Conservation (phyloP, 2,113 vertebrate genomes). For the Oceanites oceanicus region DNA sequence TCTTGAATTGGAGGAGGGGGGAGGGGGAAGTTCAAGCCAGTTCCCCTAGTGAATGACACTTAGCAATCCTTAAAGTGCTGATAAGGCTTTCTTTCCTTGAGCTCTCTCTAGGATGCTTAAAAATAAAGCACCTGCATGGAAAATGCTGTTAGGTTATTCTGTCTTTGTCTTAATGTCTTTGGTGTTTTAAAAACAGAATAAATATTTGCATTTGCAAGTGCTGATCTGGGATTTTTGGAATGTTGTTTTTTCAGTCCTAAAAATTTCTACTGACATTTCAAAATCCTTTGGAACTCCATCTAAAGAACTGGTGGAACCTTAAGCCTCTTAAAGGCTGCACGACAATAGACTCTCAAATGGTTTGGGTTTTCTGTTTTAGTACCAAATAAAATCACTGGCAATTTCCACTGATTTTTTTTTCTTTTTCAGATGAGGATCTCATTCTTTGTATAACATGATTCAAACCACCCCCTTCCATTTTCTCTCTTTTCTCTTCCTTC, state of each 20-base stretch:
- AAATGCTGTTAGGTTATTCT: neutral
- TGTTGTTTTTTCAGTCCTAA: neutral
- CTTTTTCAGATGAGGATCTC: neutral
- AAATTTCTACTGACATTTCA: neutral
- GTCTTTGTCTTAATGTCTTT: neutral
- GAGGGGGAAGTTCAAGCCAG: neutral
- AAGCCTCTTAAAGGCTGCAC: neutral
- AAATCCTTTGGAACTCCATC: conserved; percentile 9
- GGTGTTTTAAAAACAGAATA: conserved; percentile 3
- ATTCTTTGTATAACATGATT: neutral
- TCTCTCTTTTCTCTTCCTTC: neutral
- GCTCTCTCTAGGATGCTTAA: conserved; percentile 8
- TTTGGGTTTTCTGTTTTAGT: neutral
- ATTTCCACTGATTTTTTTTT: neutral
- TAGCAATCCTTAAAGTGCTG: conserved; percentile 58
- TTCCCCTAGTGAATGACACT: conserved; percentile 40
- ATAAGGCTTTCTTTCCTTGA: conserved; percentile 46
- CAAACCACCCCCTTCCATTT: neutral
- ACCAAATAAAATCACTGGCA: neutral
- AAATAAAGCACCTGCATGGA: conserved; percentile 25
- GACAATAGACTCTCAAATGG: neutral
- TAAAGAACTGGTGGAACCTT: neutral
- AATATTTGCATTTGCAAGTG: conserved; percentile 36
- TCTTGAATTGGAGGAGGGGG: neutral
- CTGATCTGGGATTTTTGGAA: neutral